These are phyloP conservation scores for Proterorhinus semilunaris DNA, from an alignment of 2,113 vertebrate genomes.

Conservation along the genomic window DNA sequence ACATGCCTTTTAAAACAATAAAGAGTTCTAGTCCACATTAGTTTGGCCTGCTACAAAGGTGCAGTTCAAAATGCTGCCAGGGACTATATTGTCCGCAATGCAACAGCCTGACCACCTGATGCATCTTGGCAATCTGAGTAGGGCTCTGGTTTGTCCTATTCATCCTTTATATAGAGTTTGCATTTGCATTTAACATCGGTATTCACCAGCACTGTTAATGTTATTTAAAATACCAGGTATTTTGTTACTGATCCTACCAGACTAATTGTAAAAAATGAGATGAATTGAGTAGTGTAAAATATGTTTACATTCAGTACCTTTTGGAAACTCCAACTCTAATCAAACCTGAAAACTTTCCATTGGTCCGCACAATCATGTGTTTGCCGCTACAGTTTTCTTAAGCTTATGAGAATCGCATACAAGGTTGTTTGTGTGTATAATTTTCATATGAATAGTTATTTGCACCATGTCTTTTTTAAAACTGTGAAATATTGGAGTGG, in stretches of 20 bases:
- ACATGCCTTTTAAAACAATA: conserved; percentile 59
- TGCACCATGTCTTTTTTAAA: conserved; percentile 62
- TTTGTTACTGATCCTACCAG: conserved; percentile 48
- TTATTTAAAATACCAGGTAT: conserved; percentile 50
- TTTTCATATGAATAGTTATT: conserved; percentile 45
- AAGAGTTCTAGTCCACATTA: conserved; percentile 48
- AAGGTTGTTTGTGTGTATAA: conserved; percentile 30
- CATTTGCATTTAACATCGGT: conserved; percentile 37
- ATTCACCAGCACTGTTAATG: conserved; percentile 69
- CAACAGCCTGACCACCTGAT: conserved; percentile 38
- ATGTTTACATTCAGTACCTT: conserved; percentile 58
- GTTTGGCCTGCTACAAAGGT: conserved; percentile 51
- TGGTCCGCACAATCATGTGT: conserved; percentile 55
- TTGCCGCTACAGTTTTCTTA: conserved; percentile 8
- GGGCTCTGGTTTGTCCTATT: conserved; percentile 44
- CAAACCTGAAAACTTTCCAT: conserved; percentile 28
- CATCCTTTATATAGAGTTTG: conserved; percentile 27
- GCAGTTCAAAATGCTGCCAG: conserved; percentile 55
- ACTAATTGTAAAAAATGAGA: conserved; percentile 24
- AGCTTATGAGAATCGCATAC: conserved; percentile 29
- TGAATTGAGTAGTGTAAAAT: conserved; percentile 18
- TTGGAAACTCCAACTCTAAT: conserved; percentile 37
- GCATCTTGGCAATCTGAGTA: conserved; percentile 40
- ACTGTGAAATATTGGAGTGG: conserved; percentile 75
- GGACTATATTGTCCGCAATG: conserved; percentile 40